phyloP scores from a whole-genome alignment of 2,888 invertebrate species.

The Dasypolia templi region DNA sequence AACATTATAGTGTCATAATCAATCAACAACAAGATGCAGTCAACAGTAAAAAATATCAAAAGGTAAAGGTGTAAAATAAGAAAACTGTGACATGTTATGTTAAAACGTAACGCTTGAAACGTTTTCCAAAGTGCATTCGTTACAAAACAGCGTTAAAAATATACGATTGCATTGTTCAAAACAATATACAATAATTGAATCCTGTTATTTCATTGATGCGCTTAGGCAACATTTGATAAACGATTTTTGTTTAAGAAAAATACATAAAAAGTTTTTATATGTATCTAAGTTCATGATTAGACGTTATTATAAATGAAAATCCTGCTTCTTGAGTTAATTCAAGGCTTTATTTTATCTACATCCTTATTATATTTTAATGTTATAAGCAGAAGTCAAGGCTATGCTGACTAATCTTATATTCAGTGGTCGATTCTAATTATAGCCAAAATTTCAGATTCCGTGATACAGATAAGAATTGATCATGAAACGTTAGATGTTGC shows the following conservation, averaged over 20 bases:
- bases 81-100: slow-evolving; percentile 24
- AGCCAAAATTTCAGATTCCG: slow-evolving; percentile 28
- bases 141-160: slow-evolving; percentile 8
- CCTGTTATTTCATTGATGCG: slow-evolving; percentile 18
- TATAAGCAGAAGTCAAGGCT: slow-evolving; percentile 59
- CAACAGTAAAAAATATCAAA: neutral
- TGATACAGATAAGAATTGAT: slow-evolving; percentile 23
- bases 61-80: slow-evolving; percentile 17
- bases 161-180: slow-evolving; percentile 29
- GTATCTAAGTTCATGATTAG: slow-evolving; percentile 16
- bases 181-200: slow-evolving; percentile 20
- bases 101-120: slow-evolving; percentile 8
- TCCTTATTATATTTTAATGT: slow-evolving; percentile 59
- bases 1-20: too few relatives aligned
- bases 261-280: neutral
- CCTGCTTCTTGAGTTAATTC: slow-evolving; percentile 42
- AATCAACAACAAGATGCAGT: neutral
- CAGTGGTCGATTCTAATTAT: slow-evolving; percentile 39
- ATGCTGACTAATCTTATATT: slow-evolving; percentile 36
- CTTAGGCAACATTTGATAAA: slow-evolving; percentile 15
- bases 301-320: slow-evolving; percentile 19
- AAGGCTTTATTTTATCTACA: slow-evolving; percentile 50
- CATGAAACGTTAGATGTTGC: neutral
- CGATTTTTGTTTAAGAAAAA: neutral
- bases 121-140: neutral